phyloP scores from a whole-genome alignment of 2,113 vertebrate genomes.

The Rhea americana region DNA sequence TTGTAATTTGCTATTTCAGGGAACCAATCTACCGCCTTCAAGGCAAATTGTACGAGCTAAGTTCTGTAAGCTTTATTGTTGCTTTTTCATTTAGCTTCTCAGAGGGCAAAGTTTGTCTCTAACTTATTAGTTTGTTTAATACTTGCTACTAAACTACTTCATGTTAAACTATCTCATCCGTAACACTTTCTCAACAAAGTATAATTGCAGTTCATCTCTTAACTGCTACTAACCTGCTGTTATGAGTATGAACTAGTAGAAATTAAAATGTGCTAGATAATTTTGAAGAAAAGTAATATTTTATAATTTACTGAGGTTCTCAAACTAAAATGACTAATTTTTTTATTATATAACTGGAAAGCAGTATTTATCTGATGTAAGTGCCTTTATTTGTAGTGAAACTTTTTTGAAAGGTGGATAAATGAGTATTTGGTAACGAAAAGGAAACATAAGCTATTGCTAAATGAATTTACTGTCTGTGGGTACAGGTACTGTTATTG shows the following conservation, averaged over 20 bases:
- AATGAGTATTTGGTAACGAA: conserved; percentile 26
- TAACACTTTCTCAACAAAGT: conserved; percentile 67
- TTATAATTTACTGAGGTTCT: conserved; percentile 24
- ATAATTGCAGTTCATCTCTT: conserved; percentile 74
- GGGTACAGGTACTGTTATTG: conserved; percentile 30
- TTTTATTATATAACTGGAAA: conserved; percentile 61
- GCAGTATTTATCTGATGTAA: conserved; percentile 44
- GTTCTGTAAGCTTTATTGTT: conserved; percentile 87
- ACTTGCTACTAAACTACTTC: conserved; percentile 73
- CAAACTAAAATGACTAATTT: conserved; percentile 76
- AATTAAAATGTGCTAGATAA: conserved; percentile 52
- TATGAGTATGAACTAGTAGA: conserved; percentile 74
- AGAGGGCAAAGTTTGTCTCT: conserved; percentile 75
- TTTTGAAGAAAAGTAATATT: conserved; percentile 48
- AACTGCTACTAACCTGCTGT: conserved; percentile 77
- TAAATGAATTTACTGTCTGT: not conserved
- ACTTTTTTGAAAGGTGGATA: conserved; percentile 63
- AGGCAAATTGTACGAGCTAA: conserved; percentile 95
- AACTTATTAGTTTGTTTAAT: conserved; percentile 73
- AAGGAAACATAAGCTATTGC: not conserved
- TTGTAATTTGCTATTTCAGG: conserved; percentile 87
- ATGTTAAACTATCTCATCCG: conserved; percentile 59
- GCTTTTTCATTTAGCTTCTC: conserved; percentile 82
- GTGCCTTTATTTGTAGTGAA: conserved; percentile 45
- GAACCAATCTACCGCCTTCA: conserved; percentile 86